Evolutionary conservation across 2,113 vertebrate genomes (phyloP).

Genomic region (Paedocypris sp.): DNA sequence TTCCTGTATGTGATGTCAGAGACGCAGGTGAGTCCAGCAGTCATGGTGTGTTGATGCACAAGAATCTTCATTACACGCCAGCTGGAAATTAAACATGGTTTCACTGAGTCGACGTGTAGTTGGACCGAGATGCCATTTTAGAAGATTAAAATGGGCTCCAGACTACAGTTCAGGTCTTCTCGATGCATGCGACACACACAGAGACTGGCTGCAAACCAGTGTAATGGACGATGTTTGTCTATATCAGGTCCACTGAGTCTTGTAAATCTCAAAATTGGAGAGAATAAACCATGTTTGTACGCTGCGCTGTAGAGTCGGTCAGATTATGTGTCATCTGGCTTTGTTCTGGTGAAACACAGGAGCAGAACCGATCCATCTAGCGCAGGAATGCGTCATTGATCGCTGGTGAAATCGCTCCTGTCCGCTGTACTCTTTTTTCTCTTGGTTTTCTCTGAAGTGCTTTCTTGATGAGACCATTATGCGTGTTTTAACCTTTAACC

Average conservation of each 20-base stretch:
- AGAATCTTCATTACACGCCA: too few relatives aligned
- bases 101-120: too few relatives aligned
- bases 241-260: background rate
- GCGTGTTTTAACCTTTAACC: background rate
- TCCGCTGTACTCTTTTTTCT: too few relatives aligned
- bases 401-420: background rate
- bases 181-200: too few relatives aligned
- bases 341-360: background rate
- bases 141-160: too few relatives aligned
- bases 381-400: background rate
- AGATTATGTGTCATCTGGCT: background rate
- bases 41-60: too few relatives aligned
- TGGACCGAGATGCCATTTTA: too few relatives aligned
- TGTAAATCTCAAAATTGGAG: slow-evolving; percentile 7
- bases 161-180: too few relatives aligned
- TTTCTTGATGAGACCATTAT: background rate
- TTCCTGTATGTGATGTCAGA: slow-evolving; percentile 95
- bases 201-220: slow-evolving; percentile 16
- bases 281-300: background rate
- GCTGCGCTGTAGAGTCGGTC: background rate
- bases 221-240: slow-evolving; percentile 18
- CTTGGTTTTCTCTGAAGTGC: too few relatives aligned
- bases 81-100: too few relatives aligned
- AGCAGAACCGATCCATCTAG: too few relatives aligned
- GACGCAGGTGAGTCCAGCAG: slow-evolving; percentile 85